Percentiles rank a stretch among this genome's conserved stretches.
These are phyloP conservation scores for Actinia tenebrosa DNA, from an alignment of 64 coral and sea anemone species.

Conservation along the genomic window DNA sequence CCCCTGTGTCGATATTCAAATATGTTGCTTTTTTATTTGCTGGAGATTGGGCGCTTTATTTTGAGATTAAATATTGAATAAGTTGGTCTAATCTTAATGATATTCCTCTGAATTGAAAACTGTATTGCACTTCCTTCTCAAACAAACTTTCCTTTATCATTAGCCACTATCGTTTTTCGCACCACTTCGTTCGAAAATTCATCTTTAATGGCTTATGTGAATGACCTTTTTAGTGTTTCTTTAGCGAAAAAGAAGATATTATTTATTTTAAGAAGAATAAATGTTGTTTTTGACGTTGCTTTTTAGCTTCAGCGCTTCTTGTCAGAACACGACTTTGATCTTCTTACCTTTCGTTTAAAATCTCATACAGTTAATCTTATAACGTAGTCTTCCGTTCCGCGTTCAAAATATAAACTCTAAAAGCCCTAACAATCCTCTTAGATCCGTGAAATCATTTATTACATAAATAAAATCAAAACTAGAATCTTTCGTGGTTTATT, in stretches of 20 bases:
- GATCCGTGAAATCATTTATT: not conserved
- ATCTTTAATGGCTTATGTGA: not conserved
- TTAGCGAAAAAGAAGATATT: not conserved
- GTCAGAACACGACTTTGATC: not conserved
- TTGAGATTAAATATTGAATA: slow-evolving; percentile 12
- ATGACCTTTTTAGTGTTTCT: not conserved
- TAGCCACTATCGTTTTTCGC: not conserved
- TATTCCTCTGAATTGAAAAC: not conserved
- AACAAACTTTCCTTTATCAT: not conserved
- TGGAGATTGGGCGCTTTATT: not conserved
- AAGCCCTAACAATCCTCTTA: not conserved
- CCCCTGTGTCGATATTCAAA: slow-evolving; percentile 11
- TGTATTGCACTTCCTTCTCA: not conserved
- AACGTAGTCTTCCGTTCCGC: not conserved
- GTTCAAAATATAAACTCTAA: not conserved
- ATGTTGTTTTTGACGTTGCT: not conserved
- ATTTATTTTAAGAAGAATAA: not conserved
- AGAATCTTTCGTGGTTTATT: not conserved
- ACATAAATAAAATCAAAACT: not conserved
- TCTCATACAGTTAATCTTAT: not conserved
- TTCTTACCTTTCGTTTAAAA: not conserved
- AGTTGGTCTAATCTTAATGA: slow-evolving; percentile 3
- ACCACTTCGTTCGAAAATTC: not conserved
- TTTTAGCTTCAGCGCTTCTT: slow-evolving; percentile 7
- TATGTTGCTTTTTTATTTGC: not conserved